phyloP scores from a whole-genome alignment of 2,797 vertebrate species.

The Lophotriccus pileatus region DNA sequence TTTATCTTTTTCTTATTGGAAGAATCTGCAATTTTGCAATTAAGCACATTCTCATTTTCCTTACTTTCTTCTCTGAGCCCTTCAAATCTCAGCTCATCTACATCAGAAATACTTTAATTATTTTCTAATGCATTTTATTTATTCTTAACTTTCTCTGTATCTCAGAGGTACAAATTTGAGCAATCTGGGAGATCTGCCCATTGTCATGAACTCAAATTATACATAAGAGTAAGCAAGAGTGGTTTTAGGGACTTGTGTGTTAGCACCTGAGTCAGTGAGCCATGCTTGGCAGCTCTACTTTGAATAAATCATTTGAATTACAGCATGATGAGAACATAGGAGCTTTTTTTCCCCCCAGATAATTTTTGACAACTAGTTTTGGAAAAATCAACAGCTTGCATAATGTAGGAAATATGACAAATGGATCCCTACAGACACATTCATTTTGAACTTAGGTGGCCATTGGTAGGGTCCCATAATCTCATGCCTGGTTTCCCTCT shows the following conservation, averaged over 20 bases:
- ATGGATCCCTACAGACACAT: background rate
- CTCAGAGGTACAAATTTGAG: background rate
- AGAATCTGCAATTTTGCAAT: background rate
- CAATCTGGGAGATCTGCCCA: background rate
- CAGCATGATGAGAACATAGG: background rate
- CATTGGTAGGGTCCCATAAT: background rate
- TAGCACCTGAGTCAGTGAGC: background rate
- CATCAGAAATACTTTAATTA: background rate
- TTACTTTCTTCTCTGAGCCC: background rate
- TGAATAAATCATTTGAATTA: slow-evolving; percentile 2
- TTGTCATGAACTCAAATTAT: background rate
- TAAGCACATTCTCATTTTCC: background rate
- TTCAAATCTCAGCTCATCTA: background rate
- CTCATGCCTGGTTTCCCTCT: background rate
- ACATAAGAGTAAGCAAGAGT: background rate
- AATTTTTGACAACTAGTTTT: background rate
- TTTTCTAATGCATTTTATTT: background rate
- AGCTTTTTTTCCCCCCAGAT: background rate
- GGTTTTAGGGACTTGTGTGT: background rate
- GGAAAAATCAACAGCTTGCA: background rate
- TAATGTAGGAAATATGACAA: background rate
- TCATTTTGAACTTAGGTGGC: background rate
- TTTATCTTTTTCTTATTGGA: background rate
- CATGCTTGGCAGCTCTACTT: background rate
- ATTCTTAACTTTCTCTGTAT: background rate